A percentile compares a stretch with the other conserved stretches of the same genome.
Evolutionary conservation across 1,140 invertebrate species (phyloP).

Genomic region (Acromyrmex echinatior): DNA sequence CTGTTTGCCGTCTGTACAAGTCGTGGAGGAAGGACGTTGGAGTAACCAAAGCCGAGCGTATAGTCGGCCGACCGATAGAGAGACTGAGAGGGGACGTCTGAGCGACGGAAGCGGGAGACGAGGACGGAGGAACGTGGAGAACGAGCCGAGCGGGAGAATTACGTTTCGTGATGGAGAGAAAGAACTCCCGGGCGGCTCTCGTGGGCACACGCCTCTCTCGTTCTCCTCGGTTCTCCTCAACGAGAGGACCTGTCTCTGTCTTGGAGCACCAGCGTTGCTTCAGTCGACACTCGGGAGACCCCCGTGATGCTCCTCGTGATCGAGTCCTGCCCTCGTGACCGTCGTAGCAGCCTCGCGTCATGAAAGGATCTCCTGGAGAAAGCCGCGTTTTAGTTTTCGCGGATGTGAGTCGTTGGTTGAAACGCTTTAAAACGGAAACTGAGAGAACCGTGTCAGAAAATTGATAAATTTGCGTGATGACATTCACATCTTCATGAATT

Average conservation of each 20-base stretch:
- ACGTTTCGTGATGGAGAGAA: slow-evolving; percentile 65
- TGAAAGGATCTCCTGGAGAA: slow-evolving; percentile 32
- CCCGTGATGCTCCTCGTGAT: slow-evolving; percentile 67
- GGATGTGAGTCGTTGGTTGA: not conserved
- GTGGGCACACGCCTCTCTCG: slow-evolving; percentile 84
- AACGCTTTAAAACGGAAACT: not conserved
- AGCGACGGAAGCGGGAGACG: slow-evolving; percentile 23
- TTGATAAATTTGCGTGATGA: not conserved
- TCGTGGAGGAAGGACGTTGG: slow-evolving; percentile 48
- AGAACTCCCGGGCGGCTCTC: slow-evolving; percentile 69
- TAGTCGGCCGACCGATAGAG: not conserved
- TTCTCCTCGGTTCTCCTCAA: slow-evolving; percentile 69
- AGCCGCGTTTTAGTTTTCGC: slow-evolving; percentile 42
- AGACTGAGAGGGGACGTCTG: slow-evolving; percentile 23
- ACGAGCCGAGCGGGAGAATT: slow-evolving; percentile 51
- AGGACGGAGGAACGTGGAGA: slow-evolving; percentile 49
- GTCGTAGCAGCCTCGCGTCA: not conserved
- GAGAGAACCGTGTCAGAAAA: not conserved
- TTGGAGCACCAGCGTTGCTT: slow-evolving; percentile 51
- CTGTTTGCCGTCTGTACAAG: slow-evolving; percentile 39
- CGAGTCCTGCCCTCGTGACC: slow-evolving; percentile 44
- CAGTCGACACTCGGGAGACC: slow-evolving; percentile 70
- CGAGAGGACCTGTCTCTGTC: slow-evolving; percentile 62
- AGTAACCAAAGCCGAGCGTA: slow-evolving; percentile 27
- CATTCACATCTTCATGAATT: not conserved